These are phyloP conservation scores for Xyrauchen texanus DNA, from an alignment of 2,113 vertebrate genomes.

Conservation along the genomic window DNA sequence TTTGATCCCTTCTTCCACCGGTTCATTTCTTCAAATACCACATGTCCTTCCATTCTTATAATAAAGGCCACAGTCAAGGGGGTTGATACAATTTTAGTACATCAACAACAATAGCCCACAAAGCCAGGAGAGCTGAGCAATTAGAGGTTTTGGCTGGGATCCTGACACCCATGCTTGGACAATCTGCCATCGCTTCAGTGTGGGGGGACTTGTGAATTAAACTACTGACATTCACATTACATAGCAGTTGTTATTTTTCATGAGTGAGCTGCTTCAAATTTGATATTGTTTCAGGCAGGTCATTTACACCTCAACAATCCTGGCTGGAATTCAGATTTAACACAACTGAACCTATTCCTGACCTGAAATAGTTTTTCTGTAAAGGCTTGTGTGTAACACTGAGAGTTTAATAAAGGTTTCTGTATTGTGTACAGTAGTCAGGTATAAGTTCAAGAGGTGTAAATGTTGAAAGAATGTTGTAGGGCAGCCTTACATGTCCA, in stretches of 20 bases:
- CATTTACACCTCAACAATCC: conserved; percentile 13
- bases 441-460: neutral
- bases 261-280: conserved; percentile 5
- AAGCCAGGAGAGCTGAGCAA: conserved; percentile 39
- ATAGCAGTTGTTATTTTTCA: conserved; percentile 29
- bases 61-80: conserved; percentile 27
- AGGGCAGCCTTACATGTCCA: neutral
- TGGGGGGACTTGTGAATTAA: neutral
- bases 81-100: conserved; percentile 44
- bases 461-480: neutral
- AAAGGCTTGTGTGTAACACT: neutral
- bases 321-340: conserved; percentile 33
- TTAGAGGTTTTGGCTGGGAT: conserved; percentile 41
- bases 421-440: neutral
- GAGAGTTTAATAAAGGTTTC: neutral
- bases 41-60: conserved; percentile 14
- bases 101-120: conserved; percentile 40
- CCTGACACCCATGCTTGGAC: conserved; percentile 5
- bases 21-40: conserved; percentile 30
- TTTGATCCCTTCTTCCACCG: conserved; percentile 11
- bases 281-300: conserved; percentile 5
- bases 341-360: conserved; percentile 4
- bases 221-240: conserved; percentile 18
- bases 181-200: conserved; percentile 13
- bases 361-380: conserved; percentile 2